These are phyloP conservation scores for Ptiloglossa arizonensis DNA, from an alignment of 1,140 invertebrate genomes.

Conservation along the genomic window DNA sequence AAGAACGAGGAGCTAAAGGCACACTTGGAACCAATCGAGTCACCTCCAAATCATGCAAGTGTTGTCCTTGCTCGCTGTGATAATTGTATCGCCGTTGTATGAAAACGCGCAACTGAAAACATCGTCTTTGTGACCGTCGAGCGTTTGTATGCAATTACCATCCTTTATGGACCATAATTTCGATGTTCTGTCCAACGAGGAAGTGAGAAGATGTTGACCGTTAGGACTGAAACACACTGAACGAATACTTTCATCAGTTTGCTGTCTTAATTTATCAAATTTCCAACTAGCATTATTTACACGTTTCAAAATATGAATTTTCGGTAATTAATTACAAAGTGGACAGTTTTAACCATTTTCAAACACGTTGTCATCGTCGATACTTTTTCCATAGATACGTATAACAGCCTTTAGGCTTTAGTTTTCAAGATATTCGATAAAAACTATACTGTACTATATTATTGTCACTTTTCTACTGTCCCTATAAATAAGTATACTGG, in stretches of 20 bases:
- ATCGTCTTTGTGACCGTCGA: conserved; percentile 89
- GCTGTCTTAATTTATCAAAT: no score
- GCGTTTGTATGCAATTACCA: conserved; percentile 86
- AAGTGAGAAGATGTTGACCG: conserved; percentile 87
- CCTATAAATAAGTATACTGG: no score
- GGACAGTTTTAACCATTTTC: no score
- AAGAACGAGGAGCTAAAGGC: conserved; percentile 68
- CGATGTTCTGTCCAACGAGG: conserved; percentile 88
- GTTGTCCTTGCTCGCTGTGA: conserved; percentile 90
- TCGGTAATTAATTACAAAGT: no score
- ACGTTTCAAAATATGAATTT: no score
- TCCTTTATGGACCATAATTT: conserved; percentile 88
- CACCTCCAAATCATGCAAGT: conserved; percentile 88
- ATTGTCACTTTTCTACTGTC: no score
- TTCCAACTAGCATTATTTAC: no score
- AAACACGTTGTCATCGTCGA: no score
- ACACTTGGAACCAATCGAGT: conserved; percentile 85
- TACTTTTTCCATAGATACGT: no score
- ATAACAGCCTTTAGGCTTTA: no score
- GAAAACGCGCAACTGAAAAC: conserved; percentile 91
- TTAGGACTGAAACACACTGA: conserved; percentile 91
- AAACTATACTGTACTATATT: no score
- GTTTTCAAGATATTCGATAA: no score
- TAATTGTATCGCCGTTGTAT: conserved; percentile 88
- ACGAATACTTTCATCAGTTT: background rate